These are phyloP conservation scores for Priocnemis perturbator DNA, from an alignment of 2,888 invertebrate species.

Conservation along the genomic window DNA sequence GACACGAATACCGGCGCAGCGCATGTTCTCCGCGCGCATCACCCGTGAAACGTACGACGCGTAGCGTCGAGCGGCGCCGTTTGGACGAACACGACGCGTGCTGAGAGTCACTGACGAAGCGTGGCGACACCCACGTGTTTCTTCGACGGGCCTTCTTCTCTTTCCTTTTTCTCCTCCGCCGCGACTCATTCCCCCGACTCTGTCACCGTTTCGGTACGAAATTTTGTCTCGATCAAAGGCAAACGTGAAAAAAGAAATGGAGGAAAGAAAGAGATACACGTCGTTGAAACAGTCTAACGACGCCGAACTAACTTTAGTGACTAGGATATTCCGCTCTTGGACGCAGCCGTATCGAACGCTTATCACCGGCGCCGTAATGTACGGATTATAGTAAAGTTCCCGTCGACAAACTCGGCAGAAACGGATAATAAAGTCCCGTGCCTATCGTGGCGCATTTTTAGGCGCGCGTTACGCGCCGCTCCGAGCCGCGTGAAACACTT, in stretches of 20 bases:
- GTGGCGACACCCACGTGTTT: constrained; percentile 38
- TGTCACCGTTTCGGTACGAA: constrained; percentile 8
- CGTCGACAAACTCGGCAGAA: no score
- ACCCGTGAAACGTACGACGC: constrained; percentile 11
- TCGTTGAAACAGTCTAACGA: background rate
- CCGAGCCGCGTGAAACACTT: no score
- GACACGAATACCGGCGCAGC: constrained; percentile 13
- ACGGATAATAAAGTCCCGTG: no score
- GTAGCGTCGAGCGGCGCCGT: no score
- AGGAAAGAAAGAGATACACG: background rate
- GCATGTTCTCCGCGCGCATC: constrained; percentile 18
- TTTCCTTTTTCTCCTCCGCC: constrained; percentile 9
- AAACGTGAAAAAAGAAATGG: background rate
- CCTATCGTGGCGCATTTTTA: no score
- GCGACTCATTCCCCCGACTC: no score
- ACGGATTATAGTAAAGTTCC: no score
- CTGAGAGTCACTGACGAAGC: constrained; percentile 34
- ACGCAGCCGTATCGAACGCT: no score
- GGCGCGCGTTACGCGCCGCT: no score
- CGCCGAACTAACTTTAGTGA: background rate
- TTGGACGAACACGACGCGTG: background rate
- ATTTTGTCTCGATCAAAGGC: constrained; percentile 15
- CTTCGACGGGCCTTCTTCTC: constrained; percentile 10
- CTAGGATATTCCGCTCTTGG: no score
- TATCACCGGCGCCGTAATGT: no score